Conservation (phyloP, 1,140 invertebrate genomes). For the Bombus pascuorum region DNA sequence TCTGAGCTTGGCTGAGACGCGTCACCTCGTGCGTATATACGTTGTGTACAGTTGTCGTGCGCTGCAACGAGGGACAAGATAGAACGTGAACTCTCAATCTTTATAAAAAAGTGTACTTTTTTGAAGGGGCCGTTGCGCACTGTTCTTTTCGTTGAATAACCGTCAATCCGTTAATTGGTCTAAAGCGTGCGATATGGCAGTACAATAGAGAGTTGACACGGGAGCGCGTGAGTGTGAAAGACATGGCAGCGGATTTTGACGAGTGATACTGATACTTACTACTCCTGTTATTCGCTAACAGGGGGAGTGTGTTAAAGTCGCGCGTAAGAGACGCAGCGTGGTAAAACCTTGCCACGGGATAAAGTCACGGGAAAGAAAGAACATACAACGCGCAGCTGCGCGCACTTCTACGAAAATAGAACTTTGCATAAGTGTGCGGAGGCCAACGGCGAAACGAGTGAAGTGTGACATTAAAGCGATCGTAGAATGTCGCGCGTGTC, state of each 20-base stretch:
- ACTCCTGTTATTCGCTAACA: constrained; percentile 34
- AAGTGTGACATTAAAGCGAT: constrained; percentile 62
- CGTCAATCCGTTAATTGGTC: background rate
- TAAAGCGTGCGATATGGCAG: constrained; percentile 36
- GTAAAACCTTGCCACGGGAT: constrained; percentile 11
- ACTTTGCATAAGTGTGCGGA: constrained; percentile 42
- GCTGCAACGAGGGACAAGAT: background rate
- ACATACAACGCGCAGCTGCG: constrained; percentile 54
- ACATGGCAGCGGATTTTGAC: constrained; percentile 80
- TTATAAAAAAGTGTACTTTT: background rate
- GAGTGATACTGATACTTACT: constrained; percentile 51
- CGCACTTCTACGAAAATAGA: constrained; percentile 64
- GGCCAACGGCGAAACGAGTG: constrained; percentile 38
- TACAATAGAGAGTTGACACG: constrained; percentile 41
- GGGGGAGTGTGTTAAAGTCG: constrained; percentile 28
- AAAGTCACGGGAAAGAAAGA: constrained; percentile 25
- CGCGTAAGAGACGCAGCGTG: constrained; percentile 17
- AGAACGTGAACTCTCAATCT: background rate
- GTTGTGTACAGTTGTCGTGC: background rate
- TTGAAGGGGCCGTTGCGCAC: background rate
- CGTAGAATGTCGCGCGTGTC: constrained; percentile 81
- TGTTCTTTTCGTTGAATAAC: background rate
- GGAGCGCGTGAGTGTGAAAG: constrained; percentile 43
- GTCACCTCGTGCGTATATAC: background rate
- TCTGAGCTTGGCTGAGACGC: constrained; percentile 2